phyloP scores from a whole-genome alignment of 2,797 vertebrate species.

The Smutsia temminckii region DNA sequence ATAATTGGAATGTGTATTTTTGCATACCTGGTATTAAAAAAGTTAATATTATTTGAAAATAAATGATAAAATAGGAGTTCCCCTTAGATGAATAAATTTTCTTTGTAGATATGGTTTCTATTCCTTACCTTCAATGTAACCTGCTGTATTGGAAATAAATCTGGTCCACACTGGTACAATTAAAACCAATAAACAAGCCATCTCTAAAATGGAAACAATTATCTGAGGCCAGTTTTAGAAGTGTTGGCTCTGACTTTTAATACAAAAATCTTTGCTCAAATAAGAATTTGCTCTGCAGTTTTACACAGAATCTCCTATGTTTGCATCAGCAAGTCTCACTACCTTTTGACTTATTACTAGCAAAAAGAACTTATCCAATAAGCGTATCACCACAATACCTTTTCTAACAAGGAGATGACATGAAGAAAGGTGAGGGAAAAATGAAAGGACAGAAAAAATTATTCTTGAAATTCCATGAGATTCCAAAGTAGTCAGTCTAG shows the following conservation, averaged over 20 bases:
- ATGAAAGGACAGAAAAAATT: neutral
- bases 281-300: neutral
- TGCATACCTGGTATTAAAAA: slow-evolving; percentile 92
- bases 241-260: slow-evolving; percentile 17
- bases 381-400: neutral
- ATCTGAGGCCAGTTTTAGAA: neutral
- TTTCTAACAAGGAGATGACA: neutral
- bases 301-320: neutral
- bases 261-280: slow-evolving; percentile 34
- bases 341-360: neutral
- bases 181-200: neutral
- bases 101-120: neutral
- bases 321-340: neutral
- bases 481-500: slow-evolving; percentile 21
- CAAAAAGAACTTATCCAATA: neutral
- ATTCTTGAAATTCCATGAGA: slow-evolving; percentile 15
- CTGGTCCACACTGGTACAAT: neutral
- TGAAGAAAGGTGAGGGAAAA: neutral
- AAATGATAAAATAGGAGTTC: slow-evolving; percentile 66
- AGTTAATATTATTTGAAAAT: slow-evolving; percentile 84
- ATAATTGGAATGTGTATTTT: slow-evolving; percentile 99
- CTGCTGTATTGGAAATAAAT: neutral
- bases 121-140: neutral
- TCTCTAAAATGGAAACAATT: slow-evolving; percentile 1
- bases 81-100: slow-evolving; percentile 39